Base-by-base conservation (phyloP, 2,113 vertebrate species). In the Eonycteris spelaea region DNA sequence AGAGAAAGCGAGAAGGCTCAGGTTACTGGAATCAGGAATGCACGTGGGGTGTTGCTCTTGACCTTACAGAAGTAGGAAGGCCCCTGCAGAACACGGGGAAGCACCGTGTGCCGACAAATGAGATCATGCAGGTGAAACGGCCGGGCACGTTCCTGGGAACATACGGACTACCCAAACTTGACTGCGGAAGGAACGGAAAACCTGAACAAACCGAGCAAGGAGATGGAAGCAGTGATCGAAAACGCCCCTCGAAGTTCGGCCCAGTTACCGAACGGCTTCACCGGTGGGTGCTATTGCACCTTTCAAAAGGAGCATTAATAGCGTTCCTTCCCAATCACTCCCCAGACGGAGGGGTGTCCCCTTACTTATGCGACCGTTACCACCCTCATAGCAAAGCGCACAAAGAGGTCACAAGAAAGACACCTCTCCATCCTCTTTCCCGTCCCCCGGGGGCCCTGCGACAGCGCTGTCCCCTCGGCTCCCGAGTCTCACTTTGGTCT, bases 71-170 rank as follows among this genome's bases (percentile, higher is more conserved):
- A 16, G 16, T 43, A 22, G 8, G 28, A 45, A 45, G 71, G 40
- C 24, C 59, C 28, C 21, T 19, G 8, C 7, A 24, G 55, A 57
- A 57, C 55, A 57, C 11, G 48, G 48, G 48, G 59, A 2, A 11
- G 35, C 3, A 21, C 12, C 5, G 51, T 8, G 71, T 8, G 71
- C 21, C 33, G 0, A 21, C 30, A 24, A 4, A 4, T 24, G 3
- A 3, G 33, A 7, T 2, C 1, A 1, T 21, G 19, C 5, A 0
- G 33, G 3, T 1, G 48, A 7, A 14, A 1, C 0, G n/a, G n/a
- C 3, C 40, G 33, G 48, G 22, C 48, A 4, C 0, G 12, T 22
- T 33, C 19, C 48, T 12, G 1, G 48, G 19, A 33, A 19, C 9
- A 9, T 19, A n/a, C 45, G 6, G 7, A 0, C 30, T 2, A 19